Evolutionary conservation across 2,113 vertebrate genomes (phyloP), one percentile per base, ranked within the genome.

Genomic region (Chionis minor): DNA sequence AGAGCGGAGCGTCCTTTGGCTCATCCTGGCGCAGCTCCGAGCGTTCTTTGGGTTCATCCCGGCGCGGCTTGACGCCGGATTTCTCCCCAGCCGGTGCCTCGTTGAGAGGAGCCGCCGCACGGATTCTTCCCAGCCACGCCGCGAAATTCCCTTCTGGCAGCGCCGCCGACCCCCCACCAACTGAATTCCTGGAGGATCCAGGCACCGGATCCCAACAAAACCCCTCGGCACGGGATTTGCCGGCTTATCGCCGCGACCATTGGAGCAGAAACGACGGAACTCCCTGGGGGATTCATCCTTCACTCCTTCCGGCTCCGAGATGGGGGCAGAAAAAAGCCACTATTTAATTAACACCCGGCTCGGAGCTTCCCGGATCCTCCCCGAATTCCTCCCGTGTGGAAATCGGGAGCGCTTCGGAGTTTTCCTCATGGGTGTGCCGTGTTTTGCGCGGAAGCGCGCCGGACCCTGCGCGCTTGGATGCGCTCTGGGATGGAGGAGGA

Each of bases 121-220:
- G 26, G 6, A 15, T 4, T 1, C 6, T 35, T 17, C 6, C 26
- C 12, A 3, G n/a, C 10, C 32, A 35, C 1, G 2, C 35, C 5
- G 4, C 0, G 5, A 69, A 77, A 59, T 58, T 19, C n/a, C 30
- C 14, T 23, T n/a, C 21, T 2, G 5, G 16, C 35, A 20, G n/a
- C 14, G 3, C 32, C 1, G 4, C 32, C 14, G 4, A 42, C 21
- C n/a, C 32, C 0, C 32, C 0, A 4, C 14, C 14, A 52, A 52
- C 59, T 1, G 3, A 35, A 69, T 81, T 56, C 83, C 47, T 26
- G 1, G 10, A 6, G n/a, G 45, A 73, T 81, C 67, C 54, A 62
- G 10, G 23, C 33, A 2, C 35, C 4, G 12, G 23, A 2, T n/a
- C 81, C 58, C 23, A 6, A 32, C 33, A 38, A 54, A 61, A 14